These are phyloP conservation scores for Callimorpha dominula DNA, from an alignment of 2,888 invertebrate genomes.

Conservation along the genomic window DNA sequence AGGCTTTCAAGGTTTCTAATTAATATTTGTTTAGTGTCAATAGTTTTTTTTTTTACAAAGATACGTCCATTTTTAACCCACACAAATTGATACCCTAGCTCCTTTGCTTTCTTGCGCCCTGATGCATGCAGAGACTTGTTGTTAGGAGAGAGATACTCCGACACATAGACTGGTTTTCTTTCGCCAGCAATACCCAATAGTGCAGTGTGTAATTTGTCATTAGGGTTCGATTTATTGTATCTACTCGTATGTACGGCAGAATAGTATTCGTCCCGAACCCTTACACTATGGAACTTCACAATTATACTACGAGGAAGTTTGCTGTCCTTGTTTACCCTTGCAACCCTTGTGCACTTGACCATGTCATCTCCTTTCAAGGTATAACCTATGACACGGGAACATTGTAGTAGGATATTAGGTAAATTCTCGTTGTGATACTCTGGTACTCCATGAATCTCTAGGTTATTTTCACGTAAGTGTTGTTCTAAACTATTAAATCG, in stretches of 20 bases:
- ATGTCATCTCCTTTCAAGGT: constrained; percentile 13
- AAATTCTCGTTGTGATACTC: constrained; percentile 16
- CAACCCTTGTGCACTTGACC: constrained; percentile 17
- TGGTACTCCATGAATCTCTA: constrained; percentile 19
- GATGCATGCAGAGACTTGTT: constrained; percentile 13
- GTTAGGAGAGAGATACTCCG: constrained; percentile 15
- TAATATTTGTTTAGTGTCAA: not conserved
- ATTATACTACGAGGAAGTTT: constrained; percentile 13
- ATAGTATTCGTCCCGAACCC: too few relatives aligned
- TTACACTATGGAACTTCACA: too few relatives aligned
- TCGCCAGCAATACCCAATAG: constrained; percentile 11
- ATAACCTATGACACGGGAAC: not conserved
- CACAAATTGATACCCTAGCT: constrained; percentile 14
- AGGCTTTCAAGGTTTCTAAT: constrained; percentile 4
- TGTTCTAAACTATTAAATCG: constrained; percentile 17
- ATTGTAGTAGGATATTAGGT: not conserved
- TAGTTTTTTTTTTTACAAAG: constrained; percentile 5
- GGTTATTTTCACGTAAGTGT: constrained; percentile 17
- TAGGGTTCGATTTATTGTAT: constrained; percentile 16
- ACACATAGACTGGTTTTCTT: constrained; percentile 13
- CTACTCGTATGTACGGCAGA: too few relatives aligned
- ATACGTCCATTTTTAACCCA: too few relatives aligned
- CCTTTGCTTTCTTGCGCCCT: constrained; percentile 11
- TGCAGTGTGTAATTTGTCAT: constrained; percentile 12
- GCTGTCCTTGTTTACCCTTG: constrained; percentile 19